phyloP scores from a whole-genome alignment of 2,888 invertebrate species.

The Thyatira batis region DNA sequence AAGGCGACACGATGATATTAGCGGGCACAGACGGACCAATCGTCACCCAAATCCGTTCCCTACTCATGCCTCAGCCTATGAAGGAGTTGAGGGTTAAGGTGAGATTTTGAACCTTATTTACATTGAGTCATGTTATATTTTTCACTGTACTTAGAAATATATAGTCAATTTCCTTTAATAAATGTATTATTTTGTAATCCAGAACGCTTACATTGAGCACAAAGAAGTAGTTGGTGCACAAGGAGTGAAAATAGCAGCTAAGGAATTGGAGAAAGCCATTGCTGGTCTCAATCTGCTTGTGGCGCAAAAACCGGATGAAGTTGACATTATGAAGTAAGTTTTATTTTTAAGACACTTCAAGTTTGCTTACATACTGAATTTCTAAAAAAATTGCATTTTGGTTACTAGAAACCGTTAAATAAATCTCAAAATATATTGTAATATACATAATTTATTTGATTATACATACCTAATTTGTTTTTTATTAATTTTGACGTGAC shows the following conservation, averaged over 20 bases:
- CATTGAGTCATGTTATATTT: neutral
- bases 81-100: constrained; percentile 98
- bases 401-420: no score
- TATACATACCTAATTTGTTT: no score
- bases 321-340: constrained; percentile 88
- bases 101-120: constrained; percentile 1
- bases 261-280: constrained; percentile 98
- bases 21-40: constrained; percentile 99
- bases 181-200: constrained; percentile 18
- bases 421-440: no score
- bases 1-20: constrained; percentile 96
- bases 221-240: constrained; percentile 98
- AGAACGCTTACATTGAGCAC: constrained; percentile 96
- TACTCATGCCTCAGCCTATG: constrained; percentile 99
- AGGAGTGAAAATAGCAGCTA: constrained; percentile 99
- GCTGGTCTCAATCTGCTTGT: constrained; percentile 96
- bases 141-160: no score
- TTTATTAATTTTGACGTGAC: no score
- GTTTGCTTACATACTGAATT: neutral
- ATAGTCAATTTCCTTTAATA: neutral
- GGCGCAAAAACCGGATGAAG: constrained; percentile 96
- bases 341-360: neutral
- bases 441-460: no score
- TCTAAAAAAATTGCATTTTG: neutral
- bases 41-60: constrained; percentile 96